Evolutionary conservation across 2,888 invertebrate species (phyloP), one percentile per base, ranked within the genome.

Genomic region (Argynnis bischoffii): DNA sequence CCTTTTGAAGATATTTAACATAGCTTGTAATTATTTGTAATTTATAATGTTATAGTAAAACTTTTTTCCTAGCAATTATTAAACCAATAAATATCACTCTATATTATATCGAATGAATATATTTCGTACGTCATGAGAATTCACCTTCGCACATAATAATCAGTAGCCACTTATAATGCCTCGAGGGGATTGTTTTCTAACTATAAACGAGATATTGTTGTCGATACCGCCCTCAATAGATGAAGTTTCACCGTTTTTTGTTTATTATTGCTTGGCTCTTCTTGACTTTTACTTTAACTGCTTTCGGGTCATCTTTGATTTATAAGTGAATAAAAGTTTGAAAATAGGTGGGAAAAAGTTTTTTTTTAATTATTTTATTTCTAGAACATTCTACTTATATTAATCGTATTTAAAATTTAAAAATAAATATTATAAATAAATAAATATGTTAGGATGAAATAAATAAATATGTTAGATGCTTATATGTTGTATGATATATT

Each of bases 91-190:
- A 55, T 35, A 31, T 57, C 14, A 57, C 21, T 50, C 4, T n/a
- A 16, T 13, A 51, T 8, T 50, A 15, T 51, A 35, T 61, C 18
- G 2, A 35, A 51, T 16, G 14, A 59, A 5, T n/a, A n/a, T 48
- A 48, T 59, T 48, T 48, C 31, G 59, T 16, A 26, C 15, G 48
- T 11, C 48, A n/a, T 18, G 31, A 80, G 78, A 86, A 86, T 87
- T 80, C 55, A 72, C 74, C 77, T 81, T 77, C 76, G 79, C 79
- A 81, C 86, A 86, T 88, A 90, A 91, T 91, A 90, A 92, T 92
- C 90, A 92, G 91, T 86, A 91, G 89, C 87, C 83, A 90, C 87
- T 90, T 86, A 88, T 82, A 87, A 83, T 78, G 82, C 81, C 85
- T 80, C 81, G 69, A 69, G 87, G 91, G 90, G 83, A 86, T 82